phyloP scores from a whole-genome alignment of 1,140 invertebrate species.

The Bombus waltoni region DNA sequence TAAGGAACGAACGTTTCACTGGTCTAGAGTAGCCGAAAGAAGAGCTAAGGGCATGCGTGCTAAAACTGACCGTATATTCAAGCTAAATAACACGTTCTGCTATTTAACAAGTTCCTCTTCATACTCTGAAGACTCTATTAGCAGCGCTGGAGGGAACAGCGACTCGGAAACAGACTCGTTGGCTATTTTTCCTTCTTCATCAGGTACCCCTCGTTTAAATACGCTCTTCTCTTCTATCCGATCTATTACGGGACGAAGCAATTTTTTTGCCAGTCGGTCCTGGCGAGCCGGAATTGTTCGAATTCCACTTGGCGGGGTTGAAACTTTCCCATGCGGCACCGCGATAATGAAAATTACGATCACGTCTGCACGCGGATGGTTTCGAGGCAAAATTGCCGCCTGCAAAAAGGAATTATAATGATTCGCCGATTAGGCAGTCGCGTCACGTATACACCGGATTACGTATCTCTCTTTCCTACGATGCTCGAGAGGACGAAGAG shows the following conservation, averaged over 20 bases:
- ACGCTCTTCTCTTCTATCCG: background rate
- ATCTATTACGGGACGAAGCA: conserved; percentile 21
- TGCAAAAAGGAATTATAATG: conserved; percentile 68
- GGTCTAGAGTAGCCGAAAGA: too few species aligned
- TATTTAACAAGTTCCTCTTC: background rate
- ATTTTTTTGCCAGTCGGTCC: conserved; percentile 35
- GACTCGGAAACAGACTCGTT: background rate
- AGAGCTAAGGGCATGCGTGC: background rate
- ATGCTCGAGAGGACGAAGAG: background rate
- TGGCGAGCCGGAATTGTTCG: background rate
- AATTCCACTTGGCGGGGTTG: background rate
- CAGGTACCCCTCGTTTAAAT: background rate
- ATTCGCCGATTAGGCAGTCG: conserved; percentile 61
- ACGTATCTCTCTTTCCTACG: conserved; percentile 31
- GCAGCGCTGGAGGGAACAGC: background rate
- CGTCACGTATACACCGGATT: conserved; percentile 56
- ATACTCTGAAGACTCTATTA: background rate
- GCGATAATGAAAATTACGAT: conserved; percentile 67
- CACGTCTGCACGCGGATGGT: conserved; percentile 68
- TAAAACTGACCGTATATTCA: background rate
- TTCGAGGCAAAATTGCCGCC: conserved; percentile 67
- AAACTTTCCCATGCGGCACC: conserved; percentile 22
- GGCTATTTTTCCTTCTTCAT: background rate
- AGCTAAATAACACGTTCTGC: background rate
- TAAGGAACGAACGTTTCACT: background rate